Base-by-base conservation (phyloP, 2,888 invertebrate species). In the Caenorhabditis imperialis region DNA sequence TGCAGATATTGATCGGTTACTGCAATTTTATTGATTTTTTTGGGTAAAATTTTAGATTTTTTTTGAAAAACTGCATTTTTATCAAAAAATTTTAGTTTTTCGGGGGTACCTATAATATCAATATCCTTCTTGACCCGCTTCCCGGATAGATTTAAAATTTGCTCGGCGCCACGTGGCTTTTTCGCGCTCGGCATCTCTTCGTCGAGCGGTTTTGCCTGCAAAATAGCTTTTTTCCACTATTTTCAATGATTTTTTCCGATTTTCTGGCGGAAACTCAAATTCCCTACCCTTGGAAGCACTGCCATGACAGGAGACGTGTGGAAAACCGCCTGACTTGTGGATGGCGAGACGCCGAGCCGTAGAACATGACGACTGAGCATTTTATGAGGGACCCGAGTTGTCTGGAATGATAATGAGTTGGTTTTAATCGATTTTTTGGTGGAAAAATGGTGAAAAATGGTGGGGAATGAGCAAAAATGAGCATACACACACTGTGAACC, bases 1-100 rank as follows among this genome's bases (percentile, higher is more conserved):
- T 67, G 69, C 7, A 82, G 55, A 27, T 82, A 73, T 8, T 63
- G 53, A 40, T 82, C 82, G 20, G 71, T 27, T 1, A 80, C 80
- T 80, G 65, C 23, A 79, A 62, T 14, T n/a, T n/a, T n/a, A n/a
- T n/a, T n/a, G 38, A 23, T 16, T 3, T 27, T 47, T 47, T 27
- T 14, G 23, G n/a, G 5, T n/a, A 50, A 20, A 48, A 47, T 57
- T 12, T 6, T 3, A 14, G 30, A 14, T 35, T 47, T 38, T 42
- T n/a, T 38, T 6, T 12, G 22, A 18, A 25, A n/a, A n/a, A n/a
- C n/a, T n/a, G n/a, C n/a, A n/a, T n/a, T n/a, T n/a, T n/a, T n/a
- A n/a, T n/a, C n/a, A n/a, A n/a, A n/a, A n/a, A n/a, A n/a, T n/a
- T n/a, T n/a, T n/a, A 37, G 33, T 35, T 27, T 27, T 18, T 14